Conservation (phyloP, 2,113 vertebrate species). For the Cichladusa arquata region DNA sequence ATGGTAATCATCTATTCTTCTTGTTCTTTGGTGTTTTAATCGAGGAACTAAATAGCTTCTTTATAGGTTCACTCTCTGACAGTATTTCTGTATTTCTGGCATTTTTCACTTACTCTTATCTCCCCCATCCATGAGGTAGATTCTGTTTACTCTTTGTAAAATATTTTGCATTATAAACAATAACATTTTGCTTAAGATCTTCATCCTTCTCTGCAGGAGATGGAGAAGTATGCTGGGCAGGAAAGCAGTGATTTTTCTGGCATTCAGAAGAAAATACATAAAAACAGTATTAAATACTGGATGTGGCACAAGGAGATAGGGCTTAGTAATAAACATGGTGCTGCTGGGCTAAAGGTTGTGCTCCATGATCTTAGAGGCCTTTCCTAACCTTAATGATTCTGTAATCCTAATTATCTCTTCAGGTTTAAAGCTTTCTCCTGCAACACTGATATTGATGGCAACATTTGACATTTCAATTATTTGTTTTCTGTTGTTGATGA, state of each 20-base stretch:
- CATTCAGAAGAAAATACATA: neutral
- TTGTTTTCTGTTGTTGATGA: neutral
- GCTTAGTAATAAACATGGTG: neutral
- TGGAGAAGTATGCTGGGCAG: neutral
- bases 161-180: neutral
- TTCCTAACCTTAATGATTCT: neutral
- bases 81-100: neutral
- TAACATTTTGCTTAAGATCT: neutral
- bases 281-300: neutral
- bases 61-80: neutral
- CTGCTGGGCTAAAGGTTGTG: neutral
- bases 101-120: neutral
- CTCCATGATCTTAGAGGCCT: neutral
- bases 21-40: neutral
- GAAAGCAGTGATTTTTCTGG: neutral
- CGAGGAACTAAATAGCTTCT: neutral
- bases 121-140: neutral
- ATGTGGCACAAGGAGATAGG: fast-evolving
- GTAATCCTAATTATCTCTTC: neutral
- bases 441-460: neutral
- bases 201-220: neutral
- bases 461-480: neutral
- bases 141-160: neutral
- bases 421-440: neutral
- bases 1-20: neutral